Evolutionary conservation across 2,888 invertebrate genomes (phyloP), one percentile per base, ranked within the genome.

Genomic region (Caenorhabditis imperialis): DNA sequence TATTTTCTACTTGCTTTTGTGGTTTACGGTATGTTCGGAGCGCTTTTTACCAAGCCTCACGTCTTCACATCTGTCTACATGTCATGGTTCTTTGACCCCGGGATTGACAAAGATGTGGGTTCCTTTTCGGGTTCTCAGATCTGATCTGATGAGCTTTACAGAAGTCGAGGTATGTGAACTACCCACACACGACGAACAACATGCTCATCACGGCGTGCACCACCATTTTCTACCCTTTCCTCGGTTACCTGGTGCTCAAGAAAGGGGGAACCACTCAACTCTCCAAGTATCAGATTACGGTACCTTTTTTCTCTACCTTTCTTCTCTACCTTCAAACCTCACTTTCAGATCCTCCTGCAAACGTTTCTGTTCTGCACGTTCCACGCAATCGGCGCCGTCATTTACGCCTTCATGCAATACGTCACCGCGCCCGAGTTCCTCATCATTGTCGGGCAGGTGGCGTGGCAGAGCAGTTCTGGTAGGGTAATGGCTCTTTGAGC

Each of bases 31-130:
- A n/a, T 65, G n/a, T 65, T 55, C 38, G 54, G 48, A 1, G n/a
- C 22, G 0, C 40, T 65, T n/a, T 65, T 65, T 45, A 40, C 55
- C n/a, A 65, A 65, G 35, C 54, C 63, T 12, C 40, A 40, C n/a
- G 20, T 55, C 8, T 65, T 65, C 25, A 47, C 54, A 23, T 65
- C 63, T 6, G 23, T 40, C 3, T 55, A 55, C 48, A 65, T 65
- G 48, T 48, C 48, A 23, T 65, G 63, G 63, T 65, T 65, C 25
- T 65, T 65, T 38, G 48, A 65, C 25, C 63, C 63, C 25, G 7
- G 42, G 44, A 51, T 61, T 8, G 47, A 27, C 14, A 27, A 12
- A 14, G 47, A 47, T 30, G 30, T 30, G 30, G 10, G 30, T 7
- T n/a, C n/a, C n/a, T n/a, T n/a, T n/a, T n/a, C n/a, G n/a, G n/a